phyloP scores from a whole-genome alignment of 2,113 vertebrate genomes.

The Zosterops pallidus region DNA sequence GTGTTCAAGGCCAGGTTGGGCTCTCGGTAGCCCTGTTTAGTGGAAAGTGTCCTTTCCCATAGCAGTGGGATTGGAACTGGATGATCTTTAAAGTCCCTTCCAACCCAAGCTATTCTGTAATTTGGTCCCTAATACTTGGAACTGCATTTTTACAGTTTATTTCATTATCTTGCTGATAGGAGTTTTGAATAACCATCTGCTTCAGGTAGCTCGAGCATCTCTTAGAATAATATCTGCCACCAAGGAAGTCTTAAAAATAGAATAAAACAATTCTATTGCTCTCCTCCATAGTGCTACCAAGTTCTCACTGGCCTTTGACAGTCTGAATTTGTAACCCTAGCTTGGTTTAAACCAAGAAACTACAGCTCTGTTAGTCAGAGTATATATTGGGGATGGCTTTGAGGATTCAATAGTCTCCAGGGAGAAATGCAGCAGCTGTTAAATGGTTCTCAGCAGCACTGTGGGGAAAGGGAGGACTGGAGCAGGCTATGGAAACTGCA shows the following conservation, averaged over 20 bases:
- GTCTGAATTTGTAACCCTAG: neutral
- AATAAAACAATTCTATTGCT: neutral
- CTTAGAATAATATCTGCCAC: neutral
- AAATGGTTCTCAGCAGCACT: neutral
- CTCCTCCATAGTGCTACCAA: neutral
- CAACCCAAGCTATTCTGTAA: neutral
- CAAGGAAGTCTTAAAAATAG: neutral
- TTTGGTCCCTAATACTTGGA: neutral
- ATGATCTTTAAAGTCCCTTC: neutral
- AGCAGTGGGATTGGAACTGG: neutral
- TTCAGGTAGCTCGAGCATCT: neutral
- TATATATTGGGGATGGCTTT: neutral
- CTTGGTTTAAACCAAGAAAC: neutral
- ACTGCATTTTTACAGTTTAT: neutral
- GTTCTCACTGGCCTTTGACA: neutral
- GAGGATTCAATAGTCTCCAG: neutral
- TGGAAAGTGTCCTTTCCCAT: neutral
- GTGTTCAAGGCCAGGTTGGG: neutral
- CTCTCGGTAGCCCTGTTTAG: neutral
- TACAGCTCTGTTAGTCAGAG: neutral
- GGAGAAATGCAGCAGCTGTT: slow-evolving; percentile 25
- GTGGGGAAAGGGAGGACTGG: neutral
- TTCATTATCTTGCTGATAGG: neutral
- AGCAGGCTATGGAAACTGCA: neutral
- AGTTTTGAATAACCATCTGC: neutral